Percentiles rank a stretch among this genome's conserved stretches.
These are phyloP conservation scores for Eubasilissa splendida DNA, from an alignment of 2,888 invertebrate genomes.

Conservation along the genomic window DNA sequence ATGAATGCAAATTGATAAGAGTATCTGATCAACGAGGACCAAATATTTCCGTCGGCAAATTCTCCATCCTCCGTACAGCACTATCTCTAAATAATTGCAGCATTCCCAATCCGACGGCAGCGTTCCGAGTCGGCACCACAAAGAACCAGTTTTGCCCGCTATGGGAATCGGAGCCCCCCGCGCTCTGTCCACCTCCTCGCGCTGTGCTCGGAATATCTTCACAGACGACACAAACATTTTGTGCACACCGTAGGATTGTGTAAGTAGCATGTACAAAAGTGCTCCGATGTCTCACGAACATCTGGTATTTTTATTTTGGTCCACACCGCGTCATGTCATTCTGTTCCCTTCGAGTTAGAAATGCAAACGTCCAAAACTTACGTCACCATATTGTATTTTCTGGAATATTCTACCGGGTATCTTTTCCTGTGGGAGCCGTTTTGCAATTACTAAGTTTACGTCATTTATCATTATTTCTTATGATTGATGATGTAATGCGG, in stretches of 20 bases:
- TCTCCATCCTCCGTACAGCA: neutral
- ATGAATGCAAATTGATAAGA: no score
- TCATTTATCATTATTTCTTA: no score
- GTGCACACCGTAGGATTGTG: neutral
- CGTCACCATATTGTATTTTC: neutral
- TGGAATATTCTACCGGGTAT: no score
- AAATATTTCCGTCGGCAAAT: no score
- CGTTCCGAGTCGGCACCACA: constrained; percentile 21
- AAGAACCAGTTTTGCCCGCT: constrained; percentile 37
- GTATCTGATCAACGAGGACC: no score
- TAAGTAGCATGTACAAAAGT: neutral
- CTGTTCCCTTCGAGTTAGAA: neutral
- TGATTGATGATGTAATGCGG: no score
- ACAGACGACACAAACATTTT: neutral
- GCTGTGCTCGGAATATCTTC: neutral
- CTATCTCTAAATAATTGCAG: neutral
- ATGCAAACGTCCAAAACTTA: neutral
- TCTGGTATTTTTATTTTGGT: constrained; percentile 20
- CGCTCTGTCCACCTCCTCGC: neutral
- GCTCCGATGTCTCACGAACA: constrained; percentile 1
- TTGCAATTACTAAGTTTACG: no score
- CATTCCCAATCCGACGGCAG: constrained; percentile 18
- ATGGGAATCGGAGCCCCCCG: constrained; percentile 11
- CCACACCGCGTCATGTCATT: neutral
- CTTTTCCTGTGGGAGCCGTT: no score